These are phyloP conservation scores for Chaitophorus viminalis DNA, from an alignment of 2,888 invertebrate species.

Conservation along the genomic window DNA sequence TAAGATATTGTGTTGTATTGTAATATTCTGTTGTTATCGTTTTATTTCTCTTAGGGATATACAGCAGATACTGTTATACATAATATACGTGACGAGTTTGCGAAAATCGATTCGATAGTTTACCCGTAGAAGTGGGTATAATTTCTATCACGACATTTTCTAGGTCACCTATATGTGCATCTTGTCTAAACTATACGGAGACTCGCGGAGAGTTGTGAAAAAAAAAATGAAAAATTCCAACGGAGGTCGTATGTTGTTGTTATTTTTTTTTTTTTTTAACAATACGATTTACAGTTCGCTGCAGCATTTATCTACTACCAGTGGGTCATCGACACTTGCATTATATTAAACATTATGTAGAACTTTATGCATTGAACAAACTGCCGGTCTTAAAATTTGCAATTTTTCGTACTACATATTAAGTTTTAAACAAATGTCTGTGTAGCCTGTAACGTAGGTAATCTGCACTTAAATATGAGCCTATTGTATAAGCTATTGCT, in stretches of 20 bases:
- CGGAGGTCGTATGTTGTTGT: slow-evolving; percentile 34
- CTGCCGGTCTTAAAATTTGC: too few species aligned
- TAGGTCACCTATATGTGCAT: neutral
- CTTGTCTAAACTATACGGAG: neutral
- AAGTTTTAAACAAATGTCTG: too few species aligned
- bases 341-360: neutral
- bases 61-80: neutral
- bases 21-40: neutral
- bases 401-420: too few species aligned
- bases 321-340: neutral
- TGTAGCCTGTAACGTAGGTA: too few species aligned
- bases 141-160: slow-evolving; percentile 27
- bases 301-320: neutral
- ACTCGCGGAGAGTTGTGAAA: neutral
- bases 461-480: too few species aligned
- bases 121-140: neutral
- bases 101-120: neutral
- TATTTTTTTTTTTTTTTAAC: neutral
- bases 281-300: neutral
- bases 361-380: too few species aligned
- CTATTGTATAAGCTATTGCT: too few species aligned
- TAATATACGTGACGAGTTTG: neutral
- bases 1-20: too few species aligned
- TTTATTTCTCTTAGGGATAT: neutral
- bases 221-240: slow-evolving; percentile 2